Evolutionary conservation across 2,888 invertebrate genomes (phyloP), one percentile per base, ranked within the genome.

Genomic region (Augochlorella aurata): DNA sequence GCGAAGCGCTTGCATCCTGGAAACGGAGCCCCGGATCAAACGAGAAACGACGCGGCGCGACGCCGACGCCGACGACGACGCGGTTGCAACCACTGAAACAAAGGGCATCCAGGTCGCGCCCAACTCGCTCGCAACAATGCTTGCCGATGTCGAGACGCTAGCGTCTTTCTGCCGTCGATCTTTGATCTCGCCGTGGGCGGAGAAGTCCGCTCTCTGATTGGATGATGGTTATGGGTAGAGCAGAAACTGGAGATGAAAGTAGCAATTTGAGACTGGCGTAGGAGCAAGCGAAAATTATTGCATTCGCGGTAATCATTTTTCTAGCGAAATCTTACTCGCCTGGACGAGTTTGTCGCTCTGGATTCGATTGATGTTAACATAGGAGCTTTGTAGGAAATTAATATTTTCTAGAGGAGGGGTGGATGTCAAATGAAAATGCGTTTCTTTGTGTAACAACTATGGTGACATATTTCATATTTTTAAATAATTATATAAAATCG

Each of bases 1-100:
- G 86, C 82, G 88, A 90, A 90, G 87, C 89, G 85, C 86, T 58
- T 88, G 88, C 87, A 89, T 90, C 89, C 87, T 89, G 88, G 87
- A 87, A 87, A 88, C 88, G 86, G 87, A 87, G 87, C 83, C 79
- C 79, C 45, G 65, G 78, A 79, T 82, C 83, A 85, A 87, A 83
- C 80, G 80, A 74, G 75, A 45, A 71, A 73, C 72, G 49, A 77
- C 38, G 38, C 82, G 74, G 73, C 79, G 74, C 52, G 66, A 54
- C 50, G 50, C 52, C 86, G 84, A 88, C 84, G 85, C 63, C 84
- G 75, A 52, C 75, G 79, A 45, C 74, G 38, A 68, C 21, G 78
- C 58, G 72, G 73, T 61, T 76, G 73, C 71, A 66, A 38, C 65
- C 18, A 63, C 58, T 16, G 74, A 61, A 74, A 84, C 79, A 79